Percentiles rank a stretch among this genome's conserved stretches.
Conservation (phyloP, 2,888 invertebrate species). For the Mamestra brassicae region DNA sequence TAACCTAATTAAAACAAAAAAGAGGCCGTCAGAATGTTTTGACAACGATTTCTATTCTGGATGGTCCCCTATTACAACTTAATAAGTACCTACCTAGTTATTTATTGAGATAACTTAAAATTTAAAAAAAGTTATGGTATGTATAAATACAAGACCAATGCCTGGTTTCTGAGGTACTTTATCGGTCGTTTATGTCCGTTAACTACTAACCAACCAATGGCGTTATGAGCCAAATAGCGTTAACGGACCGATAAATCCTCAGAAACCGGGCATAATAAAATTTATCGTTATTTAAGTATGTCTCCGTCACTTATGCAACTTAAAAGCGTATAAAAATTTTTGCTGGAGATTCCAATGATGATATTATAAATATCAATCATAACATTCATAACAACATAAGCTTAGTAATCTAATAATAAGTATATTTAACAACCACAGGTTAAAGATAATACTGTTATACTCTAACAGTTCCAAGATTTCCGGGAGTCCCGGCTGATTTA, state of each 20-base stretch:
- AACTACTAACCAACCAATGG: no score
- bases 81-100: no score
- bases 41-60: neutral
- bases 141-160: no score
- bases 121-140: neutral
- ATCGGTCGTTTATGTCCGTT: no score
- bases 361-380: slow-evolving; percentile 3
- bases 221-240: no score
- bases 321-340: slow-evolving; percentile 12
- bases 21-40: neutral
- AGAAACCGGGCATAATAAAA: no score
- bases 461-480: neutral
- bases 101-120: no score
- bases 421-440: neutral
- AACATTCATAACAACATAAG: neutral
- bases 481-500: no score
- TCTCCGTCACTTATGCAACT: neutral
- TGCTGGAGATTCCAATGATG: slow-evolving; percentile 17
- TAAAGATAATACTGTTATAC: slow-evolving; percentile 1
- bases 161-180: no score
- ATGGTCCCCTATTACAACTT: neutral
- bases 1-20: neutral
- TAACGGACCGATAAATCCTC: no score
- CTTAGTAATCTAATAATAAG: neutral
- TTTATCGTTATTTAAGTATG: neutral